Base-by-base conservation (phyloP, 2,888 invertebrate genomes). In the Apamea anceps region DNA sequence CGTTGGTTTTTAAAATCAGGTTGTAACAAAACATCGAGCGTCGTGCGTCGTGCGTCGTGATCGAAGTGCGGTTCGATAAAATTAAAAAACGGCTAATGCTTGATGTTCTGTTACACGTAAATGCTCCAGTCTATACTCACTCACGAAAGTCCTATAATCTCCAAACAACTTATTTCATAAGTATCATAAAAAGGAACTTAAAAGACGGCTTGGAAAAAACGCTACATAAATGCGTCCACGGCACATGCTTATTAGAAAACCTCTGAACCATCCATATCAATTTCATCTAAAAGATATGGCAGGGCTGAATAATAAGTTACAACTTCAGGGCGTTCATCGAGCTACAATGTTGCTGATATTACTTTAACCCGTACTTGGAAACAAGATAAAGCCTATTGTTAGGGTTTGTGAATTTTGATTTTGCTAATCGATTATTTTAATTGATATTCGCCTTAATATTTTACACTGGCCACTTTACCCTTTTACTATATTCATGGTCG, bases 351-450 rank as follows among this genome's bases (percentile, higher is more conserved):
- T 84, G 81, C 81, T 81, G 75, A 87, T 88, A 88, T 88, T 89
- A 90, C 91, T 91, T 88, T 88, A 67, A 81, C 83, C 82, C 87
- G 65, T 92, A 91, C 91, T 86, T 79, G 83, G 90, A 93, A 93
- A 88, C 80, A 80, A 85, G 85, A 87, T 89, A 85, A 88, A 88
- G 85, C 80, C 87, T 80, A n/a, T n/a, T n/a, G n/a, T n/a, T n/a
- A n/a, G n/a, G n/a, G n/a, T n/a, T n/a, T n/a, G n/a, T n/a, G n/a
- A n/a, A n/a, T n/a, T n/a, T n/a, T n/a, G n/a, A n/a, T n/a, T n/a
- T n/a, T n/a, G n/a, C n/a, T n/a, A n/a, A n/a, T n/a, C n/a, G n/a
- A n/a, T n/a, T n/a, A n/a, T n/a, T n/a, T n/a, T n/a, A n/a, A n/a
- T n/a, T n/a, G n/a, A n/a, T n/a, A n/a, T n/a, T n/a, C n/a, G n/a